Evolutionary conservation across 2,797 vertebrate species (phyloP).

Genomic region (Ambastaia sidthimunki): DNA sequence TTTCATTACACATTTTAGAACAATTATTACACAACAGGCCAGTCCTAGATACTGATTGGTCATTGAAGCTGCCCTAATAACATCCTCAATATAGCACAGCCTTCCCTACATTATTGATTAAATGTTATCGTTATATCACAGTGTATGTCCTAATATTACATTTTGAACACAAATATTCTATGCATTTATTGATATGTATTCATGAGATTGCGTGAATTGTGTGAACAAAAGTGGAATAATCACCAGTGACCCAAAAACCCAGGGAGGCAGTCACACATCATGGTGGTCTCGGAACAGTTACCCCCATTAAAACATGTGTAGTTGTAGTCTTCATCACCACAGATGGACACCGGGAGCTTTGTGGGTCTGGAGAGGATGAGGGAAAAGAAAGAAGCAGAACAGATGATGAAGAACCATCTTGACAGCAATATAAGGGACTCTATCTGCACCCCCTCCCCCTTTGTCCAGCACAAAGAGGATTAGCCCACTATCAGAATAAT

Average conservation of each 20-base stretch:
- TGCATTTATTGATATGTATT: background rate
- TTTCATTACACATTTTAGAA: background rate
- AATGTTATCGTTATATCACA: background rate
- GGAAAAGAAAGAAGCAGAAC: slow-evolving; percentile 26
- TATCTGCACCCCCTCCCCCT: background rate
- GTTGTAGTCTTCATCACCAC: slow-evolving; percentile 83
- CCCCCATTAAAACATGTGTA: slow-evolving; percentile 91
- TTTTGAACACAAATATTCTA: background rate
- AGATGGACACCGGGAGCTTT: slow-evolving; percentile 82
- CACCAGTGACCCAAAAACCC: slow-evolving; percentile 88
- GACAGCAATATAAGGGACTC: slow-evolving; percentile 21
- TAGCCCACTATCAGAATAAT: slow-evolving; percentile 63
- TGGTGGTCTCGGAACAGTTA: slow-evolving; percentile 80
- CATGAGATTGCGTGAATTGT: slow-evolving; percentile 10
- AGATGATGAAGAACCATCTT: slow-evolving; percentile 46
- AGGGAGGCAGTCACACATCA: slow-evolving; percentile 79
- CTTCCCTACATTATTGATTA: background rate
- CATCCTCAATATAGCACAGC: background rate
- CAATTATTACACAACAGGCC: background rate
- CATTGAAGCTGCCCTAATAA: background rate
- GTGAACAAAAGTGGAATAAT: slow-evolving; percentile 57
- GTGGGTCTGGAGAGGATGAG: slow-evolving; percentile 68
- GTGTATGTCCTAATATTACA: background rate
- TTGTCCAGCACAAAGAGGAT: slow-evolving; percentile 61
- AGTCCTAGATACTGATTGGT: background rate